These are phyloP conservation scores for Synchiropus splendidus DNA, from an alignment of 2,113 vertebrate genomes.

Conservation along the genomic window DNA sequence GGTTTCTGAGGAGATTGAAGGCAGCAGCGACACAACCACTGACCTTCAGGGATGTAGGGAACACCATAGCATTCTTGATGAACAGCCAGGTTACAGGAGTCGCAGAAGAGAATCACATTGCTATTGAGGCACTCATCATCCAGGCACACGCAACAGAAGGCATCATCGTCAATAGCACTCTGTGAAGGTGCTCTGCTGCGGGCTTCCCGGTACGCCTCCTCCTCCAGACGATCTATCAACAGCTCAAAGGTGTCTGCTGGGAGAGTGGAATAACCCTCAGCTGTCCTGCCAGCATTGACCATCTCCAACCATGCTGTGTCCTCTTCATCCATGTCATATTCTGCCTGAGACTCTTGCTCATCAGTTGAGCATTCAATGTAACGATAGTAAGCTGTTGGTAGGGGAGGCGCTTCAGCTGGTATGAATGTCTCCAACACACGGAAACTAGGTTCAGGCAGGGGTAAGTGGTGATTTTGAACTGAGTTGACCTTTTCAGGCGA, in stretches of 20 bases:
- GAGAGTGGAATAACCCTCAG: constrained; percentile 74
- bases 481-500: constrained; percentile 44
- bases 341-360: constrained; percentile 79
- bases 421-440: constrained; percentile 74
- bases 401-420: constrained; percentile 67
- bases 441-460: constrained; percentile 85
- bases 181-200: constrained; percentile 78
- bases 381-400: constrained; percentile 82
- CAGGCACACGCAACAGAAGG: constrained; percentile 96
- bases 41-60: constrained; percentile 93
- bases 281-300: constrained; percentile 78
- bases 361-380: constrained; percentile 83
- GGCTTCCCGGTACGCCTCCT: constrained; percentile 87
- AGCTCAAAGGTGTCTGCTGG: constrained; percentile 85
- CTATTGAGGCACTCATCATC: constrained; percentile 98
- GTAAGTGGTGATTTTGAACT: constrained; percentile 55
- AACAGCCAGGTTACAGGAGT: constrained; percentile 94
- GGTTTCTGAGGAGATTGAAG: constrained; percentile 89
- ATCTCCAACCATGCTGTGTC: constrained; percentile 92
- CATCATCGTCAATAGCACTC: constrained; percentile 83
- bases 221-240: constrained; percentile 86
- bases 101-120: constrained; percentile 96
- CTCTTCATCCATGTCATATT: constrained; percentile 98
- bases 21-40: constrained; percentile 97
- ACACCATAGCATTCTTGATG: constrained; percentile 97